Evolutionary conservation across 2,113 vertebrate species (phyloP).

Genomic region (Dryoscopus gambensis): DNA sequence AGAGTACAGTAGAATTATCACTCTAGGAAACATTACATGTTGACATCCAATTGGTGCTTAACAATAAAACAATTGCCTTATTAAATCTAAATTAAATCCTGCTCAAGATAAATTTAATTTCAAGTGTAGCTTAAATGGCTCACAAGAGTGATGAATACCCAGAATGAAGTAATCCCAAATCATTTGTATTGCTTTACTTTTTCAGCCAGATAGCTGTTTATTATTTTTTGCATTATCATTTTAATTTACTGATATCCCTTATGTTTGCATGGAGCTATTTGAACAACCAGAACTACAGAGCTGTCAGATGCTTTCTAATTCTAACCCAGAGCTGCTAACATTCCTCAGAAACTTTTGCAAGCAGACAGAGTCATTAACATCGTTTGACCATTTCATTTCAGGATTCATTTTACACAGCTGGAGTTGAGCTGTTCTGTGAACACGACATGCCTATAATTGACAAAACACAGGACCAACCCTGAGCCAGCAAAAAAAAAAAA

Average conservation of each 20-base stretch:
- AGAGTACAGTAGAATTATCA: not conserved
- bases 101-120: conserved; percentile 55
- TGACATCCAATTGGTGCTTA: conserved; percentile 39
- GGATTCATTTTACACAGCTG: conserved; percentile 46
- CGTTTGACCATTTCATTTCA: conserved; percentile 54
- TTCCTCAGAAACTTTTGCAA: conserved; percentile 36
- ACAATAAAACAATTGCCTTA: conserved; percentile 56
- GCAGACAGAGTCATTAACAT: conserved; percentile 51
- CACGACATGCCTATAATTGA: conserved; percentile 10
- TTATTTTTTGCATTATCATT: conserved; percentile 17
- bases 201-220: conserved; percentile 18
- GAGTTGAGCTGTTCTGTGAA: conserved; percentile 9
- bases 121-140: conserved; percentile 30
- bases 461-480: not conserved
- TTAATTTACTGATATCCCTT: not conserved
- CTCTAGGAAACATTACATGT: not conserved
- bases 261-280: not conserved
- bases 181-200: not conserved
- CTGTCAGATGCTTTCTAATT: conserved; percentile 24
- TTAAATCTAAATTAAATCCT: conserved; percentile 58
- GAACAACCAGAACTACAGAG: not conserved
- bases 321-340: not conserved
- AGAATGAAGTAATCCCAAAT: not conserved
- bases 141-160: conserved; percentile 32
- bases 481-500: not conserved